Percentiles rank a stretch among this genome's conserved stretches.
Evolutionary conservation across 2,797 vertebrate genomes (phyloP).

Genomic region (Microtus obscurus): DNA sequence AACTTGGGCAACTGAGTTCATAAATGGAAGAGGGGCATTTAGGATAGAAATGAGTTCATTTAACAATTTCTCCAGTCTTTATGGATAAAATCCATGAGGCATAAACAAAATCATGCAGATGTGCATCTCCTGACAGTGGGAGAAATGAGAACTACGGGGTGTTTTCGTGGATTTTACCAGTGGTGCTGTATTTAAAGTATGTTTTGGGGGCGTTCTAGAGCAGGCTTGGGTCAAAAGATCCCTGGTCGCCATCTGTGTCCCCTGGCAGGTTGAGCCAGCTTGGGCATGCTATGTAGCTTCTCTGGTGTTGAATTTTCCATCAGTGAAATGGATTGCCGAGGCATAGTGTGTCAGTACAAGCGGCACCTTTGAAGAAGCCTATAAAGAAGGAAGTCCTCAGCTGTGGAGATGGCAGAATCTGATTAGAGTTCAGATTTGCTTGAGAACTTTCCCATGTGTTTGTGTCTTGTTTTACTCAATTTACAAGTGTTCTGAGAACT

Average conservation of each 20-base stretch:
- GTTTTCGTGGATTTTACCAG: slow-evolving; percentile 25
- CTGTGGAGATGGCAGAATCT: background rate
- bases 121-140: background rate
- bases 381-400: background rate
- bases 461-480: background rate
- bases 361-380: background rate
- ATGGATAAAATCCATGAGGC: background rate
- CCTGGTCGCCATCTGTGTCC: background rate
- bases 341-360: background rate
- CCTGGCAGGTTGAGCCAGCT: background rate
- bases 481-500: slow-evolving; percentile 10
- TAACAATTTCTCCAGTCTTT: background rate
- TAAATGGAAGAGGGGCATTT: background rate
- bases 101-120: background rate
- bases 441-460: slow-evolving; percentile 3
- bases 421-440: background rate
- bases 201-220: background rate
- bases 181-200: background rate
- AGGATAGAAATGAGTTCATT: background rate
- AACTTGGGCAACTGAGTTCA: background rate
- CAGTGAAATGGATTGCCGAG: background rate
- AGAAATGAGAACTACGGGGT: background rate
- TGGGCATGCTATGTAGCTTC: background rate
- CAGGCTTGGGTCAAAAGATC: background rate
- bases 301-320: background rate